phyloP scores from a whole-genome alignment of 2,113 vertebrate species.

The Trogon melanurus region DNA sequence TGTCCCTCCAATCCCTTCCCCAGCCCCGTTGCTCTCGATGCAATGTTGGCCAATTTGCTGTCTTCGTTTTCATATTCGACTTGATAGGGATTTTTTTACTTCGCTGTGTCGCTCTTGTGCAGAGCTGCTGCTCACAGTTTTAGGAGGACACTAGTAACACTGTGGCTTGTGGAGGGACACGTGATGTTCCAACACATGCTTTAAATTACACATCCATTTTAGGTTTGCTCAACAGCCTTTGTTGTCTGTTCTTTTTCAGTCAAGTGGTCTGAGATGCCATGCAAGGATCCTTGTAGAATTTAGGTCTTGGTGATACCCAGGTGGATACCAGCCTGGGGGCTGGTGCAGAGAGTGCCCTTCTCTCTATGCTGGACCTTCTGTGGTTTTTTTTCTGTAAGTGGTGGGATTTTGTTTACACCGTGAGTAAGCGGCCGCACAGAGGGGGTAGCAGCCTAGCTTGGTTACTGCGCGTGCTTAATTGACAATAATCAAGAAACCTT shows the following conservation, averaged over 20 bases:
- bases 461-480: neutral
- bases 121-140: neutral
- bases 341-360: neutral
- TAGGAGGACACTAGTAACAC: neutral
- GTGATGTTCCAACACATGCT: neutral
- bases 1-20: no score
- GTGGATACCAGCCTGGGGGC: neutral
- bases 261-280: neutral
- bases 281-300: neutral
- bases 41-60: neutral
- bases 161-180: neutral
- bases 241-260: neutral
- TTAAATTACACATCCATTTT: neutral
- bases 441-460: neutral
- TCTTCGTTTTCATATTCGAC: rapidly evolving
- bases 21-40: neutral
- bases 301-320: neutral
- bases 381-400: neutral
- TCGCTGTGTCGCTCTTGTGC: no score
- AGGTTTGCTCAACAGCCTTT: neutral
- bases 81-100: neutral
- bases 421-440: neutral
- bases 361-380: neutral
- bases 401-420: rapidly evolving
- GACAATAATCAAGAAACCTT: neutral